phyloP scores from a whole-genome alignment of 2,113 vertebrate species.

The Pavo muticus region DNA sequence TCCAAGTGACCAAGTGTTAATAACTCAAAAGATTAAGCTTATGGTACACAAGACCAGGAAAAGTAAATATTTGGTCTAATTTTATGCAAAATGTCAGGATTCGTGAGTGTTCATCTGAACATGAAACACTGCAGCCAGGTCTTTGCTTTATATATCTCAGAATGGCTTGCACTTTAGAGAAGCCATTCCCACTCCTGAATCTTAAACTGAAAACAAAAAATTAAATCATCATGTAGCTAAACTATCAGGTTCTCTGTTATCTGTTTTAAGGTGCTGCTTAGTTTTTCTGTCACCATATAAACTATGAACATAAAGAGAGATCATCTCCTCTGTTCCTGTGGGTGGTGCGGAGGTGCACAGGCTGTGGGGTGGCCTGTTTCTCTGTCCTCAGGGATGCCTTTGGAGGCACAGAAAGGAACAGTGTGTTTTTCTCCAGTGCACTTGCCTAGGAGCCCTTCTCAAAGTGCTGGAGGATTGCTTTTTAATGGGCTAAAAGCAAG shows the following conservation, averaged over 20 bases:
- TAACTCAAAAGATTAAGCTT: not conserved
- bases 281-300: conserved; percentile 52
- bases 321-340: not conserved
- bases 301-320: conserved; percentile 40
- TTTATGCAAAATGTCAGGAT: not conserved
- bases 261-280: conserved; percentile 38
- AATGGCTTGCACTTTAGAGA: not conserved
- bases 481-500: not conserved
- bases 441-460: not conserved
- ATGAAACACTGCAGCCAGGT: not conserved
- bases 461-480: not conserved
- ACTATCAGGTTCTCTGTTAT: not conserved
- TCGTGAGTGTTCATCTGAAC: not conserved
- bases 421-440: not conserved
- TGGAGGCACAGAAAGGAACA: not conserved
- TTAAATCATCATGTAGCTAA: not conserved
- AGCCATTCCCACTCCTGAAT: not conserved
- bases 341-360: conserved; percentile 23
- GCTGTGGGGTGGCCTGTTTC: not conserved
- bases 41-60: not conserved
- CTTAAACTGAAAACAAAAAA: not conserved
- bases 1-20: not conserved
- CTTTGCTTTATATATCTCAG: not conserved
- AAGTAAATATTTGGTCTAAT: not conserved
- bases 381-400: not conserved